Percentiles rank a stretch among this genome's conserved stretches.
Conservation (phyloP, 2,113 vertebrate genomes). For the Brienomyrus longianalis region DNA sequence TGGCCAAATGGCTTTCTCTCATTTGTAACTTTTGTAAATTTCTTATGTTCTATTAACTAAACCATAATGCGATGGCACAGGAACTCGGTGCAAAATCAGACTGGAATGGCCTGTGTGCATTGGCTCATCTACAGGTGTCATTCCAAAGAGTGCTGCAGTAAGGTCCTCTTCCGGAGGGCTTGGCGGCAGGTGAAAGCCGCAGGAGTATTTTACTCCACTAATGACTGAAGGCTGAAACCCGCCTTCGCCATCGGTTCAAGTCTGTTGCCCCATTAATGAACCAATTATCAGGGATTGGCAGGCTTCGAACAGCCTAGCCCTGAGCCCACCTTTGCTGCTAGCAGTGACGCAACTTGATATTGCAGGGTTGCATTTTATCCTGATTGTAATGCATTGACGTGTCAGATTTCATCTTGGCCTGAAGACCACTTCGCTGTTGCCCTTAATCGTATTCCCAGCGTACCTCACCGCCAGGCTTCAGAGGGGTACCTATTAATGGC, state of each 20-base stretch:
- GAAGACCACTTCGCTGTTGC: background rate
- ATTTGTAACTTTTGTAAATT: no score
- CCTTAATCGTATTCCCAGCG: background rate
- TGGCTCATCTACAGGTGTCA: background rate
- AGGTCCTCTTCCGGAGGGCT: background rate
- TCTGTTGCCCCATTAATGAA: background rate
- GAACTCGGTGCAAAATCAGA: background rate
- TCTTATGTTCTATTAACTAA: background rate
- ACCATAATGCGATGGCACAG: background rate
- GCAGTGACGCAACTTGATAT: background rate
- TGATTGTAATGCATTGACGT: background rate
- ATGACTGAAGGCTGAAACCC: background rate
- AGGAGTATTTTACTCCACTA: background rate
- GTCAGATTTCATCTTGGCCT: background rate
- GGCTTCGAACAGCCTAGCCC: background rate
- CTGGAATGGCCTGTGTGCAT: background rate
- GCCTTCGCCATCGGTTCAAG: background rate
- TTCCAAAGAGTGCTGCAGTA: background rate
- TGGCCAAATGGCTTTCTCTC: no score
- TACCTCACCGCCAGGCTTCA: background rate
- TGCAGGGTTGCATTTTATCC: background rate
- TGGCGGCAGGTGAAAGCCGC: background rate
- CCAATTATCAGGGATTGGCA: background rate
- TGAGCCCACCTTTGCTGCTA: background rate
- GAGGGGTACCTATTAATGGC: background rate